Percentiles rank a stretch among this genome's conserved stretches.
Evolutionary conservation across 2,797 vertebrate genomes (phyloP).

Genomic region (Apogon talboti): DNA sequence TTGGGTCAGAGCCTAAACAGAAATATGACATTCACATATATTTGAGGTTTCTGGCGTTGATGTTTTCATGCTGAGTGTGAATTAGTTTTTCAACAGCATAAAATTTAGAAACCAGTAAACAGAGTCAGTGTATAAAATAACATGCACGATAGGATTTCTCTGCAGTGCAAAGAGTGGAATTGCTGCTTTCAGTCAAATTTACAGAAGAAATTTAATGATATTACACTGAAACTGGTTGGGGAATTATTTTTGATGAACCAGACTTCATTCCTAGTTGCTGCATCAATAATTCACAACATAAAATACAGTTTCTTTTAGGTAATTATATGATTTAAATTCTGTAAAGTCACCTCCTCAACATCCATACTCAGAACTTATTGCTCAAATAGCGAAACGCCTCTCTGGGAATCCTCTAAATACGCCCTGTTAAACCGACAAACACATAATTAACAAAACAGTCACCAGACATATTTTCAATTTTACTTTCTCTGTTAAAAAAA

Average conservation of each 20-base stretch:
- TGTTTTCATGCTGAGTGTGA: slow-evolving; percentile 4
- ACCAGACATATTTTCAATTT: neutral
- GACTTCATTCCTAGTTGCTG: too few relatives aligned
- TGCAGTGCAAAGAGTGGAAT: neutral
- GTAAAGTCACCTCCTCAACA: neutral
- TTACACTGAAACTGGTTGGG: too few relatives aligned
- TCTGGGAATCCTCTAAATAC: neutral
- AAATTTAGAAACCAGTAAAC: neutral
- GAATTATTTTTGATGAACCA: too few relatives aligned
- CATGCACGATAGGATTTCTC: neutral
- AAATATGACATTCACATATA: neutral
- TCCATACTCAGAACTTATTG: neutral
- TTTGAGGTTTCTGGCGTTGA: slow-evolving; percentile 16
- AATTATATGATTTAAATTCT: neutral
- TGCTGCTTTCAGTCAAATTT: neutral
- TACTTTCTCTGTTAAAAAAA: neutral
- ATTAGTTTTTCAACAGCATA: neutral
- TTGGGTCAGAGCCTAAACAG: neutral
- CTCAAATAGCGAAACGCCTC: neutral
- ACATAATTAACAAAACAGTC: neutral
- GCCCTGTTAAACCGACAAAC: neutral
- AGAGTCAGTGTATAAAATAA: neutral
- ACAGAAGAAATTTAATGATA: too few relatives aligned
- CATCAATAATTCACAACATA: neutral
- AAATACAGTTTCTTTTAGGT: neutral